Evolutionary conservation across 2,888 invertebrate genomes (phyloP).

Genomic region (Smittia aterrima): DNA sequence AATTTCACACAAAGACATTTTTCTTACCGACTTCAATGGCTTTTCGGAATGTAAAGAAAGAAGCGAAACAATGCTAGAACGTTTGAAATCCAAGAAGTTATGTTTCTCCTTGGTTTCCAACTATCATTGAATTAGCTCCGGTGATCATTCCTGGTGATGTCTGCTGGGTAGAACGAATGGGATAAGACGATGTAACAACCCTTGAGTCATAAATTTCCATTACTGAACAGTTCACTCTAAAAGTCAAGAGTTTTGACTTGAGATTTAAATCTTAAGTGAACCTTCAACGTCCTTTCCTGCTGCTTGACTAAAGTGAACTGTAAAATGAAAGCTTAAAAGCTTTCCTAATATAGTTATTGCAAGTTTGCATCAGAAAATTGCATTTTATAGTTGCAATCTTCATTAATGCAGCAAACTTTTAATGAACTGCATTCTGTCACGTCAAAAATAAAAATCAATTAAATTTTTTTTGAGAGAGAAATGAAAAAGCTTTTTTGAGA

Average conservation of each 20-base stretch:
- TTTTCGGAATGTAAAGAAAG: background rate
- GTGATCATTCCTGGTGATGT: background rate
- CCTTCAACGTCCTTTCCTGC: no score
- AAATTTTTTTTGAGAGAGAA: no score
- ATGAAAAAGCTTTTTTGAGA: no score
- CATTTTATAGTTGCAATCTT: no score
- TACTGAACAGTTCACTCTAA: background rate
- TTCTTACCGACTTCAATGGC: background rate
- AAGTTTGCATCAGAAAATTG: no score
- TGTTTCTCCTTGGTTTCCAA: background rate
- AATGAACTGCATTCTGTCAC: no score
- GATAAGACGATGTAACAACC: slow-evolving; percentile 18
- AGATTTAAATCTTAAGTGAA: background rate
- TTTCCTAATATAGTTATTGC: no score
- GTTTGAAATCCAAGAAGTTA: background rate
- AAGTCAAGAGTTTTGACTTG: slow-evolving; percentile 11
- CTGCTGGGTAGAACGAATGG: slow-evolving; percentile 7
- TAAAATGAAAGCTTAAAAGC: no score
- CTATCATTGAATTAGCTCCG: slow-evolving; percentile 18
- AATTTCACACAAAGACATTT: slow-evolving; percentile 15
- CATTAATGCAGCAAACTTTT: no score
- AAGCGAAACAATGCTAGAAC: background rate
- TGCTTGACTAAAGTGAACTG: no score
- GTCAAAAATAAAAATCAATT: no score
- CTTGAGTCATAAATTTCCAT: slow-evolving; percentile 30